Base-by-base conservation (phyloP, 2,888 invertebrate species). In the Heterodera filipjevi region DNA sequence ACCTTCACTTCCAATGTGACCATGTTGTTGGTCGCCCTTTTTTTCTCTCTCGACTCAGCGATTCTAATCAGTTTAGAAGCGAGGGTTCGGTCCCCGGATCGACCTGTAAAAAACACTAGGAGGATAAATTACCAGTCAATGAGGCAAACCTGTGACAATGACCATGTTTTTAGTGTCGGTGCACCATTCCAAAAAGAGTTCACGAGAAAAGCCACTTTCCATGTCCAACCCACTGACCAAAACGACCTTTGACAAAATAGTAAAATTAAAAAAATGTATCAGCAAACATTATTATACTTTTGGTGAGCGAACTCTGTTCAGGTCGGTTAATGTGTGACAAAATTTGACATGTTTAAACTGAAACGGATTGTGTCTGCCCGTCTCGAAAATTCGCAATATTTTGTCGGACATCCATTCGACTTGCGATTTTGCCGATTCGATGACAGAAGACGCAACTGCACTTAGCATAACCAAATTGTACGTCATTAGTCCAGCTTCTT, bases 321-420 rank as follows among this genome's bases (percentile, higher is more conserved):
- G 92, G 88, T 99, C 98, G 0, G 92, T 93, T 81, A 96, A 92
- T 79, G 94, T 95, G 90, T 99, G 98, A 87, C 97, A 97, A 12
- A 98, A 91, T 86, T 96, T 95, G 74, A 99, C 91, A 90, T 97
- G 95, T 46, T 82, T 80, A 82, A 98, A 94, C 77, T 95, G 95
- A 90, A 97, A 98, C 0, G 98, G 98, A 91, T 95, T 92, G 0
- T 94, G 94, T 0, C 89, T 82, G 16, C 89, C 88, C 10, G 86
- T 85, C 81, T 90, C 90, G 82, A 90, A 90, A 35, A 77, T 86
- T 81, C 95, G 93, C 92, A 97, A 95, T 66, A 99, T 91, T 89
- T 97, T 98, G 89, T 99, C 98, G 89, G 96, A 96, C 99, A 99
- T 99, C 99, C 98, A 99, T 91, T 99, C 99, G 84, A 99, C 96